Conservation (phyloP, 2,113 vertebrate species). For the Lepus europaeus region DNA sequence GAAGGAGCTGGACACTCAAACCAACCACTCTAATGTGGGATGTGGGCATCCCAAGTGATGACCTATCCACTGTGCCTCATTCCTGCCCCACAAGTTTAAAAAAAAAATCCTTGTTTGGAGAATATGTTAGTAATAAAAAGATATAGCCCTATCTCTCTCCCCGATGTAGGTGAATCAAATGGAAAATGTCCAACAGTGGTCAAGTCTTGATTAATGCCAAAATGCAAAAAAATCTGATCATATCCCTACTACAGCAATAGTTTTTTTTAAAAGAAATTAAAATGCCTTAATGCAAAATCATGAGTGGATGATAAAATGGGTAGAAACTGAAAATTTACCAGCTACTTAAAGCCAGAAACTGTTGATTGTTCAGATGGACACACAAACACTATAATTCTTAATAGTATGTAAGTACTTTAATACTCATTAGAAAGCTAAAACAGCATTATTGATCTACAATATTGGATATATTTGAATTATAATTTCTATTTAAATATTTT, state of each 20-base stretch:
- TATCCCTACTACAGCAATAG: neutral
- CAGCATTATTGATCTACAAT: constrained; percentile 1
- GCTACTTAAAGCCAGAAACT: too few relatives aligned
- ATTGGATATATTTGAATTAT: neutral
- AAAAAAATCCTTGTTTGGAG: neutral
- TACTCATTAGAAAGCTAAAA: neutral
- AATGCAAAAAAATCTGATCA: neutral
- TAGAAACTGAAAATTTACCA: too few relatives aligned
- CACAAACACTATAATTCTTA: neutral
- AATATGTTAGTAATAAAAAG: neutral
- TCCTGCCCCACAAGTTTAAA: neutral
- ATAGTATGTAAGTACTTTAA: neutral
- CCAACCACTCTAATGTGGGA: too few relatives aligned
- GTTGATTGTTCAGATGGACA: too few relatives aligned
- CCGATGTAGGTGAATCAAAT: neutral
- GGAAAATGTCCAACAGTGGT: neutral
- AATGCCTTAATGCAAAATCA: too few relatives aligned
- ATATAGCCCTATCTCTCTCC: neutral
- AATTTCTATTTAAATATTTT: constrained; percentile 46
- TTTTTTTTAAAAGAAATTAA: too few relatives aligned
- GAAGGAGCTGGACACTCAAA: too few relatives aligned
- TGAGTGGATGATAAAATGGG: too few relatives aligned
- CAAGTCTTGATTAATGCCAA: neutral
- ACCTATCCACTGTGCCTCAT: too few relatives aligned
- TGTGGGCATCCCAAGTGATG: too few relatives aligned